Base-by-base conservation (phyloP, 2,888 invertebrate genomes). In the Oxystoma pomonae region DNA sequence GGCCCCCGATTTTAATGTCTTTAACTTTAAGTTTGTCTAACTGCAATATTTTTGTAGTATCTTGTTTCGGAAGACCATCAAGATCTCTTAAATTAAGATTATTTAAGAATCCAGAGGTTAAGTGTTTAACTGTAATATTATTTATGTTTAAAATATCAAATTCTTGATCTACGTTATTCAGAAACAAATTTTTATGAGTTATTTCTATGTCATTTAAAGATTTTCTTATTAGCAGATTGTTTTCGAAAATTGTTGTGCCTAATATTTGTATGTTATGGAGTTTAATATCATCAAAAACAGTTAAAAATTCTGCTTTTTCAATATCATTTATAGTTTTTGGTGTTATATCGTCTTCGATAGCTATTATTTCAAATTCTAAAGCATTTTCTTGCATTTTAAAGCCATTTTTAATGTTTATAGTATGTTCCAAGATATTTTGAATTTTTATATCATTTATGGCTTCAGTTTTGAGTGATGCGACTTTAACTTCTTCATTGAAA, bases 1-100 rank as follows among this genome's bases (percentile, higher is more conserved):
- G 76, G n/a, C 82, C 83, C 1, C 72, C 72, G 16, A 85, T 73
- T 16, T 75, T 70, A 12, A 85, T 68, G 20, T 83, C 75, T 61
- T 81, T 74, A 1, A 83, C 77, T 18, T 70, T 74, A 2, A 86
- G 61, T 55, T 59, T 51, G 21, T 70, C 58, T 52, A 62, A 55
- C 68, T 65, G 22, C 18, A 50, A 65, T 60, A 60, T 57, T 61
- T 52, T 12, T 49, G 20, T 16, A 35, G 0, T 18, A 18, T 20
- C 58, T 16, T 58, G 19, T 16, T 52, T 12, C 49, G 18, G 16
- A 20, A 1, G 18, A 18, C 19, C 58, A n/a, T 55, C 20, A 17
- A 53, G 20, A 16, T 17, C 35, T 1, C 59, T 19, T 16, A 73
- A 62, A 52, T 70, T 63, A 16, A 75, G 59, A 58, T 74, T 72